Conservation (phyloP, 2,113 vertebrate species). For the Leptobrachium leishanense region DNA sequence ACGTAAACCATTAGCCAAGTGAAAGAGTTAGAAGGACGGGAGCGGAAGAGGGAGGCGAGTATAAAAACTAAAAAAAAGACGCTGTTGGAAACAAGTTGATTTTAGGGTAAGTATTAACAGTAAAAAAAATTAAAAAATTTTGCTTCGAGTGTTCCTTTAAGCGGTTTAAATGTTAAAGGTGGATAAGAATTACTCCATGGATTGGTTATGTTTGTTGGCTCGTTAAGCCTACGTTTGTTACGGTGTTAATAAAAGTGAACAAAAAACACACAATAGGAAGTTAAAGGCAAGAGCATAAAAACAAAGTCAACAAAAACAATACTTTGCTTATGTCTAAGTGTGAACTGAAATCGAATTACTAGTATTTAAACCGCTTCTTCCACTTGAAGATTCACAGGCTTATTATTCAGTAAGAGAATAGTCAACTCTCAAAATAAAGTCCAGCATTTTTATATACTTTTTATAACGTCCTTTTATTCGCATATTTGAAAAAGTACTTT, state of each 20-base stretch:
- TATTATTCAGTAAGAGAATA: slow-evolving; percentile 43
- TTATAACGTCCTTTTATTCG: slow-evolving; percentile 11
- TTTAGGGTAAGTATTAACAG: no score
- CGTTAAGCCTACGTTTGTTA: slow-evolving; percentile 77
- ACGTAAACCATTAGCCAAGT: no score
- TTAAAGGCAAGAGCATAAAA: neutral
- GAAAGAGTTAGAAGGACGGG: no score
- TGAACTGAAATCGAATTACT: slow-evolving; percentile 24
- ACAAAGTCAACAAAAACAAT: neutral
- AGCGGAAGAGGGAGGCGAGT: no score
- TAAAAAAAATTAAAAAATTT: no score
- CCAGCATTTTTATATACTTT: slow-evolving; percentile 4
- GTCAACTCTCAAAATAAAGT: slow-evolving; percentile 2
- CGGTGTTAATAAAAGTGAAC: slow-evolving; percentile 80
- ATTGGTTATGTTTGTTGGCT: slow-evolving; percentile 78
- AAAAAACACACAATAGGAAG: no score
- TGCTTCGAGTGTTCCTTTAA: no score
- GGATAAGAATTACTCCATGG: slow-evolving; percentile 74
- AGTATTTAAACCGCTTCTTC: slow-evolving; percentile 15
- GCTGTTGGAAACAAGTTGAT: no score
- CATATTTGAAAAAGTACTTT: slow-evolving; percentile 1
- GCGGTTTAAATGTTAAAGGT: slow-evolving; percentile 75
- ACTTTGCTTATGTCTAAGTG: slow-evolving; percentile 2
- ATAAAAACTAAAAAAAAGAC: no score
- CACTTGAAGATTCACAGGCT: slow-evolving; percentile 12